Conservation (phyloP, 1,140 invertebrate genomes). For the Thalassaphorura encarpata region DNA sequence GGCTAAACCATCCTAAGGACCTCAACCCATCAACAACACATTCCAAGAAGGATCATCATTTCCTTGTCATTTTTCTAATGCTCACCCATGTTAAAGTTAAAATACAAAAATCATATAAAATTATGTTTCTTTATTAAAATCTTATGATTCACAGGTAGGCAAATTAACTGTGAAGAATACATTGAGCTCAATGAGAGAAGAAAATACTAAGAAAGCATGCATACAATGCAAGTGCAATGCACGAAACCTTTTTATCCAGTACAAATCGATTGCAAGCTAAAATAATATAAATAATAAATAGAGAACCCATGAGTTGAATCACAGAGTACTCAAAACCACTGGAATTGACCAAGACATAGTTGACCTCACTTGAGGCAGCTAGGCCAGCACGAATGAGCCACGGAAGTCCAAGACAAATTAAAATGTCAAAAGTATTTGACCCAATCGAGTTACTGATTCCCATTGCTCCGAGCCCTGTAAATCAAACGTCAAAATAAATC, state of each 20-base stretch:
- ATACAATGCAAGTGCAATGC: slow-evolving; percentile 49
- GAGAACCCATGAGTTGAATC: slow-evolving; percentile 63
- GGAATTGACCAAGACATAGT: slow-evolving; percentile 65
- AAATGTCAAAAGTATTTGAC: slow-evolving; percentile 71
- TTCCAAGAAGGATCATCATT: too few relatives aligned
- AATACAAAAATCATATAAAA: too few relatives aligned
- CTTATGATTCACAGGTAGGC: slow-evolving; percentile 40
- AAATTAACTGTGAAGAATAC: slow-evolving; percentile 43
- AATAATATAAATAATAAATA: slow-evolving; percentile 62
- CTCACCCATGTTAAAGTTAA: too few relatives aligned
- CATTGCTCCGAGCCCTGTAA: slow-evolving; percentile 66
- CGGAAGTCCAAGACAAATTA: slow-evolving; percentile 65
- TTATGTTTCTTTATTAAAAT: too few relatives aligned
- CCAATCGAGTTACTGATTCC: slow-evolving; percentile 71
- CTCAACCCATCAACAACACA: too few relatives aligned
- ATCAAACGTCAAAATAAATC: background rate
- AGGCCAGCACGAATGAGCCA: slow-evolving; percentile 67
- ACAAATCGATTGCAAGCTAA: slow-evolving; percentile 67
- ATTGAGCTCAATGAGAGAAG: slow-evolving; percentile 48
- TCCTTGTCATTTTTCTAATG: too few relatives aligned
- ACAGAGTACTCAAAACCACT: slow-evolving; percentile 70
- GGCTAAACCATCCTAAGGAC: too few relatives aligned
- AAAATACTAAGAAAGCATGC: slow-evolving; percentile 50
- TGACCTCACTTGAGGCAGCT: slow-evolving; percentile 44
- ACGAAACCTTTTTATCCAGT: slow-evolving; percentile 60